These are phyloP conservation scores for Bovichtus diacanthus DNA, from an alignment of 2,797 vertebrate genomes.

Conservation along the genomic window DNA sequence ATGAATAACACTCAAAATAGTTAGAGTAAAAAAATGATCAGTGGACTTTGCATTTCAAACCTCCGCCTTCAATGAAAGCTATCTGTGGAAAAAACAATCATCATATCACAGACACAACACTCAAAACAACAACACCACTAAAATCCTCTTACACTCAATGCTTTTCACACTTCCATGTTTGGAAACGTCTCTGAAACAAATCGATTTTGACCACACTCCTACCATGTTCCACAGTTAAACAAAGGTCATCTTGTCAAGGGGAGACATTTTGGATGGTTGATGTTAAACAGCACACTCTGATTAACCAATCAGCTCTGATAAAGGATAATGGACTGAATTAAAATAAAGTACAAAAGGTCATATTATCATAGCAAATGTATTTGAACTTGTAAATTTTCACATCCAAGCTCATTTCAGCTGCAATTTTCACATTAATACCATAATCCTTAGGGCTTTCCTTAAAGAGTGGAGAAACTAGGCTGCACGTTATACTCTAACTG, in stretches of 20 bases:
- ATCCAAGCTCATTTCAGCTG: conserved; percentile 30
- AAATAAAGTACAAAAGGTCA: conserved; percentile 42
- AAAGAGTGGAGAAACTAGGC: not conserved
- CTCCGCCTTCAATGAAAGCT: conserved; percentile 18
- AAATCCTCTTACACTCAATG: conserved; percentile 35
- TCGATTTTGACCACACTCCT: conserved; percentile 28
- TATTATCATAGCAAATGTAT: conserved; percentile 28
- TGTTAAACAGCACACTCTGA: conserved; percentile 31
- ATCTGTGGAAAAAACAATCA: conserved; percentile 45
- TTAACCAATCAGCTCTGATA: conserved; percentile 31
- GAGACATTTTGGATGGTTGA: conserved; percentile 33
- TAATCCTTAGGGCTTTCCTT: conserved; percentile 26
- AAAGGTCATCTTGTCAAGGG: conserved; percentile 57
- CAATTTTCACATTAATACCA: conserved; percentile 29
- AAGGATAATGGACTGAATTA: conserved; percentile 44
- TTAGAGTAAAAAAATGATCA: conserved; percentile 12
- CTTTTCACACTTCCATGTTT: conserved; percentile 49
- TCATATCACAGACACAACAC: conserved; percentile 36
- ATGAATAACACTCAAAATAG: conserved; percentile 29
- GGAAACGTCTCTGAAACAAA: conserved; percentile 28
- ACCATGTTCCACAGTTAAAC: conserved; percentile 31
- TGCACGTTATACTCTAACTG: not conserved
- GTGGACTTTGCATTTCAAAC: conserved; percentile 22
- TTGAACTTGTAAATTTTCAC: conserved; percentile 28
- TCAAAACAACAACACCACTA: conserved; percentile 18